These are phyloP conservation scores for Enteromius viviparus DNA, from an alignment of 2,797 vertebrate genomes.

Conservation along the genomic window DNA sequence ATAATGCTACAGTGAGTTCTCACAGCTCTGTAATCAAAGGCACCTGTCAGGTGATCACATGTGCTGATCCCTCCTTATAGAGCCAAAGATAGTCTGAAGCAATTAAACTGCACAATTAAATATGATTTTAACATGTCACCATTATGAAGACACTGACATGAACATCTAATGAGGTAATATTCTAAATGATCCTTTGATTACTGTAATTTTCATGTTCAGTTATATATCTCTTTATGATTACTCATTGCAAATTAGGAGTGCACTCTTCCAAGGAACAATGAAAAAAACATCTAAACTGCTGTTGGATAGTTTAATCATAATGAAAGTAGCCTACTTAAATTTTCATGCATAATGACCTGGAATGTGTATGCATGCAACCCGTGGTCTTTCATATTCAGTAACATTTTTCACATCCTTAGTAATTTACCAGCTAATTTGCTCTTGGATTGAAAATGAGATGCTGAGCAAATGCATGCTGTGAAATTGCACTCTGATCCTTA, in stretches of 20 bases:
- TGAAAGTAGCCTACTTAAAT: not conserved
- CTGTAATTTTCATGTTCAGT: conserved; percentile 24
- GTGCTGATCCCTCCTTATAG: not conserved
- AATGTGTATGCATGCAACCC: conserved; percentile 3
- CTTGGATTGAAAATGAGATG: conserved; percentile 42
- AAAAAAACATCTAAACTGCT: conserved; percentile 10
- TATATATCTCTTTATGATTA: not conserved
- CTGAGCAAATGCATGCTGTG: conserved; percentile 28
- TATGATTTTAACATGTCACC: not conserved
- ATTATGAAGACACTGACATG: not conserved
- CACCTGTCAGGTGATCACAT: not conserved
- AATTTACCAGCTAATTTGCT: conserved; percentile 50
- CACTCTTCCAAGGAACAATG: not conserved
- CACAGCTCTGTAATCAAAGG: conserved; percentile 23
- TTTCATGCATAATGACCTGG: conserved; percentile 9
- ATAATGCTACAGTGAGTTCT: conserved; percentile 4
- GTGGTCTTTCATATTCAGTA: conserved; percentile 20
- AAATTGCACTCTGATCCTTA: conserved; percentile 34
- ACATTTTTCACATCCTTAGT: conserved; percentile 27
- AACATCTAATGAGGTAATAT: not conserved
- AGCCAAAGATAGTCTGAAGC: not conserved
- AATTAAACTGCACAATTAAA: conserved; percentile 31
- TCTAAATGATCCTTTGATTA: conserved; percentile 19
- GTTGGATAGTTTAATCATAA: not conserved
- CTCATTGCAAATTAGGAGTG: not conserved